Evolutionary conservation across 2,113 vertebrate genomes (phyloP).

Genomic region (Dicerorhinus sumatrensis): DNA sequence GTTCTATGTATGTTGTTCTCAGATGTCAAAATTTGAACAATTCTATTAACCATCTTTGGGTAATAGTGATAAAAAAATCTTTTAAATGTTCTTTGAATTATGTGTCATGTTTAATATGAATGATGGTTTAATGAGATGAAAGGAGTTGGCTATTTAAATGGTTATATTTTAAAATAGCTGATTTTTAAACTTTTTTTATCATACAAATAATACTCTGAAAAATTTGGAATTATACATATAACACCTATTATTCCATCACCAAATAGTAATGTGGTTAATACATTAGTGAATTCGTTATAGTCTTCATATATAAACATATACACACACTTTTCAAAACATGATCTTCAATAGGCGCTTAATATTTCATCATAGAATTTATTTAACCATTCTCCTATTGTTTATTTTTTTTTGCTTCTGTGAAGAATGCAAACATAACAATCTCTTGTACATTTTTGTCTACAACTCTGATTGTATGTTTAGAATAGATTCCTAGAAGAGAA

Average conservation of each 20-base stretch:
- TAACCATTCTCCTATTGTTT: not conserved
- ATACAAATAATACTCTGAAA: conserved; percentile 35
- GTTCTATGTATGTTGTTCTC: not conserved
- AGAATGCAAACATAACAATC: not conserved
- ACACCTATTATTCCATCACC: not conserved
- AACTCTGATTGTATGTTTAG: not conserved
- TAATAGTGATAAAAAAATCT: conserved; percentile 17
- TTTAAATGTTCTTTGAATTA: conserved; percentile 47
- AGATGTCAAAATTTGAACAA: conserved; percentile 34
- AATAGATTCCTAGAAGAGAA: conserved; percentile 5
- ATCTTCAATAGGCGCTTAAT: not conserved
- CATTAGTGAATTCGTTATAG: not conserved
- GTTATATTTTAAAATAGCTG: conserved; percentile 28
- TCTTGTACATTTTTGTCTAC: conserved; percentile 16
- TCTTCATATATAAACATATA: not conserved
- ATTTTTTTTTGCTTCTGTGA: conserved; percentile 12
- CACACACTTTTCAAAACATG: not conserved
- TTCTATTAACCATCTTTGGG: not conserved
- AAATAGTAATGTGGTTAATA: conserved; percentile 12
- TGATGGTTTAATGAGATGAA: not conserved
- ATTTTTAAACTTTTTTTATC: conserved; percentile 20
- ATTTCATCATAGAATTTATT: conserved; percentile 1
- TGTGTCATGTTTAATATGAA: not conserved
- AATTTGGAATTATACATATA: not conserved
- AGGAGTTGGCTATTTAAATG: conserved; percentile 10